Base-by-base conservation (phyloP, 2,797 vertebrate genomes). In the Triplophysa bombifrons region DNA sequence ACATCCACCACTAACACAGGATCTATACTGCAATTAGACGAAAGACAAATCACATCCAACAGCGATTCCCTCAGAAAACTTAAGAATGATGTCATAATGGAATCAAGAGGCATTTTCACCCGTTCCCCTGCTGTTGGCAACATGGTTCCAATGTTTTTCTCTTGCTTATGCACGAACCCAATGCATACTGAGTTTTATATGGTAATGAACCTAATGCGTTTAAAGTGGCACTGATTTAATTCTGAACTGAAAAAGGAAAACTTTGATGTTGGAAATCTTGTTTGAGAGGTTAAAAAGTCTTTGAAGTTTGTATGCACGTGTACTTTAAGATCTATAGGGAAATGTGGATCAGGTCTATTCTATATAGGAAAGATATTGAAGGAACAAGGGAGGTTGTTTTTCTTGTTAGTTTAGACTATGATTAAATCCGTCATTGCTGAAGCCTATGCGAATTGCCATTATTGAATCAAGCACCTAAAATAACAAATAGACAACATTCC, bases 1-100 rank as follows among this genome's bases (percentile, higher is more conserved):
- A 73, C 41, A 48, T 75, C 13, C 58, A 72, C 51, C 61, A n/a
- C 63, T 53, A 68, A 76, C 66, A 60, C 73, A 12, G 38, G 69
- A 75, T 74, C 67, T 30, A 17, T 76, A 44, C 77, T 72, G 76
- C 64, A 80, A 76, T 83, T 83, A 80, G 17, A 3, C 22, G 0
- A 19, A 34, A 76, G 73, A 72, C 72, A 72, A 73, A 83, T 80
- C 34, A 3, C 34, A 44, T 74, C 69, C n/a, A 63, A 73, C 63
- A 82, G 66, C 13, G 60, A 4, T 67, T 65, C 48, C 72, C 73
- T 83, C 30, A 63, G 50, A 83, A 72, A 83, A 46, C 27, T 14
- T 48, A 48, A 1, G 13, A 68, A 80, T 83, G 44, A 83, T 72
- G 82, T 80, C 74, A 83, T 83, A 30, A 72, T 80, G 53, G 61